Evolutionary conservation across 1,140 invertebrate species (phyloP).

Genomic region (Apolygus lucorum): DNA sequence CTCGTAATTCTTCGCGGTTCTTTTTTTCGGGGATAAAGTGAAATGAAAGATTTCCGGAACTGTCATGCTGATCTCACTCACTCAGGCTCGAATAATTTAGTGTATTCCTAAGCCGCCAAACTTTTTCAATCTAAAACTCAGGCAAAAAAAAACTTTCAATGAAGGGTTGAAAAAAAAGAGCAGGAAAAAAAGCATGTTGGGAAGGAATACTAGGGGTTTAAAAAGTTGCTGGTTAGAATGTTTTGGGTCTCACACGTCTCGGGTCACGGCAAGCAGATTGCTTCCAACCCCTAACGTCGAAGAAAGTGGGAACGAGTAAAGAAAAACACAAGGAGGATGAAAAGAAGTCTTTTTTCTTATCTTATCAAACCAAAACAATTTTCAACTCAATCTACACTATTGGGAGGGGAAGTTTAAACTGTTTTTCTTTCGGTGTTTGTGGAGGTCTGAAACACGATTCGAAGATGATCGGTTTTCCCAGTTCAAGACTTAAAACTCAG

Average conservation of each 20-base stretch:
- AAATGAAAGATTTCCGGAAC: constrained; percentile 13
- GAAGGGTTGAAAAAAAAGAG: neutral
- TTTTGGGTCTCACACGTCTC: constrained; percentile 4
- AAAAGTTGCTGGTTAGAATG: neutral
- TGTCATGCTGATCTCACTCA: constrained; percentile 10
- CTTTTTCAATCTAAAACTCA: constrained; percentile 13
- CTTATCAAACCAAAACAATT: constrained; percentile 1
- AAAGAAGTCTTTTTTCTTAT: neutral
- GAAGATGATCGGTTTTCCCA: too few species aligned
- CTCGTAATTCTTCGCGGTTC: neutral
- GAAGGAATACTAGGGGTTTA: constrained; percentile 8
- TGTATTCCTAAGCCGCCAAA: constrained; percentile 7
- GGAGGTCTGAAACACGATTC: too few species aligned
- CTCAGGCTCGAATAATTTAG: constrained; percentile 2
- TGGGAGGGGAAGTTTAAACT: neutral
- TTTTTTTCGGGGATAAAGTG: constrained; percentile 5
- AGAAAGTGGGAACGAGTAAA: constrained; percentile 3
- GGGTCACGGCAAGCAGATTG: constrained; percentile 7
- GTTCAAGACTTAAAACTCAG: too few species aligned
- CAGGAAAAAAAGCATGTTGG: neutral
- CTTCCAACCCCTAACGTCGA: neutral
- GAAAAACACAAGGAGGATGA: neutral
- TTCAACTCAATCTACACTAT: neutral
- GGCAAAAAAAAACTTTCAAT: neutral
- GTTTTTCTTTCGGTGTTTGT: too few species aligned